Evolutionary conservation across 1,140 invertebrate genomes (phyloP).

Genomic region (Papilio dardanus): DNA sequence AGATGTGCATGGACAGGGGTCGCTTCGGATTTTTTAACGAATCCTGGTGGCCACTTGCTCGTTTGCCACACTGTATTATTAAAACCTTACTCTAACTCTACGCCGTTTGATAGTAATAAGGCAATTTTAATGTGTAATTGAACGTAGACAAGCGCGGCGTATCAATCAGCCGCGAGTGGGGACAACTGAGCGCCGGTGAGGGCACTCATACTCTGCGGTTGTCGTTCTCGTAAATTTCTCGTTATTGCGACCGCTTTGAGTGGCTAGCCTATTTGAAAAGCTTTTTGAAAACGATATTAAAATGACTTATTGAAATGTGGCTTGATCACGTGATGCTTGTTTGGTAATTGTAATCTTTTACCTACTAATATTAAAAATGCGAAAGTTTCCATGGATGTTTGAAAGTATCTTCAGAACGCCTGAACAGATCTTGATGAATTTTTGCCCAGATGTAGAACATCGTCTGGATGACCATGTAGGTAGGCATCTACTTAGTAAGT

Average conservation of each 20-base stretch:
- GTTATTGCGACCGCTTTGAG: slow-evolving; percentile 7
- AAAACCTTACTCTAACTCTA: too few relatives aligned
- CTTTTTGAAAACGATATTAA: not conserved
- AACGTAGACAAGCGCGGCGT: not conserved
- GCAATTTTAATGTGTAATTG: slow-evolving; percentile 13
- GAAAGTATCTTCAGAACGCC: too few relatives aligned
- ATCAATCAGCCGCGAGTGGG: slow-evolving; percentile 14
- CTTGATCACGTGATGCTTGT: not conserved
- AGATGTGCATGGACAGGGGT: too few relatives aligned
- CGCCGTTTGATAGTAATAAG: not conserved
- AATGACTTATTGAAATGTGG: not conserved
- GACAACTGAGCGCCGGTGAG: slow-evolving; percentile 8
- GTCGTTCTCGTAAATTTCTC: slow-evolving; percentile 14
- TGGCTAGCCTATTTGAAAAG: not conserved
- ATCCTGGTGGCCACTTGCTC: too few relatives aligned
- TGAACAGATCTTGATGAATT: too few relatives aligned
- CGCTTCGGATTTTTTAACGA: too few relatives aligned
- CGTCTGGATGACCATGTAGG: too few relatives aligned
- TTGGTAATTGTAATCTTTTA: not conserved
- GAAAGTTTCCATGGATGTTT: too few relatives aligned
- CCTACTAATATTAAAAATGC: too few relatives aligned
- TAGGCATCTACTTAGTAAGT: too few relatives aligned
- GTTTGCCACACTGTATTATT: too few relatives aligned
- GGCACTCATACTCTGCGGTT: not conserved
- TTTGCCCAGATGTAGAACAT: too few relatives aligned